A percentile compares a stretch with the other conserved stretches of the same genome.
Conservation (phyloP, 2,888 invertebrate species). For the Melitaea athalia region DNA sequence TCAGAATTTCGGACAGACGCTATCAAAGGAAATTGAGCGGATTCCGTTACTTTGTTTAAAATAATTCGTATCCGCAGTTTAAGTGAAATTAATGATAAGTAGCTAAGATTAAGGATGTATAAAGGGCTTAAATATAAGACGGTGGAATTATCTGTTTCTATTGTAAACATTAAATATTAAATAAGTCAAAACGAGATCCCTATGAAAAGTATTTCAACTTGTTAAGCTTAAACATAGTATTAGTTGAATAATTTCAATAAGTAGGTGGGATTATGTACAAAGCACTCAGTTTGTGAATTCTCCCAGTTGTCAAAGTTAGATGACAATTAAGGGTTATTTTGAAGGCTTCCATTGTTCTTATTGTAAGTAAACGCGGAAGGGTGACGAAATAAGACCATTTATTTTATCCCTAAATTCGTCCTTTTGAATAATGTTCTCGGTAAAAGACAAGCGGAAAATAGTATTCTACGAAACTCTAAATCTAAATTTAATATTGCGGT, state of each 20-base stretch:
- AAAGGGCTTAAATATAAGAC: too few species aligned
- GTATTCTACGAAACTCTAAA: background rate
- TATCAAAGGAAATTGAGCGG: background rate
- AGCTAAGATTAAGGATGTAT: background rate
- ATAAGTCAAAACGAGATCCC: too few species aligned
- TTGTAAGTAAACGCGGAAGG: constrained; percentile 12
- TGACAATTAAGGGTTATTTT: background rate
- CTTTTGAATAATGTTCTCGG: background rate
- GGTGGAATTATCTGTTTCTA: too few species aligned
- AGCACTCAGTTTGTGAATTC: background rate
- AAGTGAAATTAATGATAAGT: background rate
- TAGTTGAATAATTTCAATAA: background rate
- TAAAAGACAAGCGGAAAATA: background rate
- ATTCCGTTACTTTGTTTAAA: background rate
- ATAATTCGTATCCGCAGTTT: background rate
- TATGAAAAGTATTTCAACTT: too few species aligned
- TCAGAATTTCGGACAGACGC: background rate
- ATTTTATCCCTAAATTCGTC: constrained; percentile 15
- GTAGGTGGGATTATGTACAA: too few species aligned
- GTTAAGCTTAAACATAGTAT: too few species aligned
- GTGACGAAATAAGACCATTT: constrained; percentile 13
- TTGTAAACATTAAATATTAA: too few species aligned
- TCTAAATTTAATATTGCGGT: background rate
- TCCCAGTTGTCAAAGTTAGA: background rate
- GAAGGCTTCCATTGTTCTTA: constrained; percentile 5